Conservation (phyloP, 2,797 vertebrate genomes). For the Pitangus sulphuratus region DNA sequence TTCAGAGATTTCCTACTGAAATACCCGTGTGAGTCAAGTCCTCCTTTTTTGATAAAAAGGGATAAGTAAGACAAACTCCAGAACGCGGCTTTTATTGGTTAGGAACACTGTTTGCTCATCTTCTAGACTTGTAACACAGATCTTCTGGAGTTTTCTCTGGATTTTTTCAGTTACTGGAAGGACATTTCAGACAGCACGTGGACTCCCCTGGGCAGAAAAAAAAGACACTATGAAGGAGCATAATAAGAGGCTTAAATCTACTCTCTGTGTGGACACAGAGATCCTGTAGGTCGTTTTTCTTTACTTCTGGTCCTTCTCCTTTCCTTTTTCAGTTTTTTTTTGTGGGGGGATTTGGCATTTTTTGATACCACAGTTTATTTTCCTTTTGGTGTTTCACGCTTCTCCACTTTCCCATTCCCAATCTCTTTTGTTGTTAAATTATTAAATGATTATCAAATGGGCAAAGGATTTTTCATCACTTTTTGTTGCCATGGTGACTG, state of each 20-base stretch:
- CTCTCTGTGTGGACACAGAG: neutral
- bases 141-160: neutral
- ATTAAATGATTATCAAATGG: conserved; percentile 48
- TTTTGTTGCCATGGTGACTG: conserved; percentile 19
- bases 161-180: neutral
- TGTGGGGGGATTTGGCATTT: neutral
- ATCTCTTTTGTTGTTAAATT: conserved; percentile 33
- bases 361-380: neutral
- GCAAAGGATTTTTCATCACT: neutral
- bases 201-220: neutral
- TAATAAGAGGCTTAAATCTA: neutral
- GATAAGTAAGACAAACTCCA: neutral
- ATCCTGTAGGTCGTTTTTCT: neutral
- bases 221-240: neutral
- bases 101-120: neutral
- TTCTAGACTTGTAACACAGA: neutral
- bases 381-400: neutral
- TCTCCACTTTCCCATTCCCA: neutral
- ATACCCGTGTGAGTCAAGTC: neutral
- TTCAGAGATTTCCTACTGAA: neutral
- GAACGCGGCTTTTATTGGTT: neutral
- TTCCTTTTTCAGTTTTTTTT: too few relatives aligned
- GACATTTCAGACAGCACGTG: neutral
- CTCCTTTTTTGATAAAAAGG: neutral
- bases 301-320: neutral